Evolutionary conservation across 2,888 invertebrate genomes (phyloP).

Genomic region (Scaptomyza reducta): DNA sequence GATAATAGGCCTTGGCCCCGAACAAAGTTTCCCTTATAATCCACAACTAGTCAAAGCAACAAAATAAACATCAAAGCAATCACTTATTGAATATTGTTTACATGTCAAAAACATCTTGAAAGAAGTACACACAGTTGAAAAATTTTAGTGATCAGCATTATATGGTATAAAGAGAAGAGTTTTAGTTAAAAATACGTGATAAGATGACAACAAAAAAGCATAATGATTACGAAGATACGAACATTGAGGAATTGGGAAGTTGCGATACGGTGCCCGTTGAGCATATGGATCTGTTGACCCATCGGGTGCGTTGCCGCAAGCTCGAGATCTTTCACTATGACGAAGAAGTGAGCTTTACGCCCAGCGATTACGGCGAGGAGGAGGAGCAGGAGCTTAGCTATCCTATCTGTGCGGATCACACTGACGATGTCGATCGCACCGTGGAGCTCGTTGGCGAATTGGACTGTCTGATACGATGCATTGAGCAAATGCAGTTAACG

Average conservation of each 20-base stretch:
- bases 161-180: neutral
- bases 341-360: slow-evolving; percentile 50
- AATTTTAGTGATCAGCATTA: neutral
- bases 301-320: slow-evolving; percentile 36
- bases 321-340: slow-evolving; percentile 65
- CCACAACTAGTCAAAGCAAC: neutral
- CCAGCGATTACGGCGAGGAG: slow-evolving; percentile 35
- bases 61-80: neutral
- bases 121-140: neutral
- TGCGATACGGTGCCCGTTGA: slow-evolving; percentile 39
- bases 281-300: slow-evolving; percentile 46
- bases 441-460: slow-evolving; percentile 28
- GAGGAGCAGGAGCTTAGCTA: slow-evolving; percentile 25
- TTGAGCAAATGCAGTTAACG: slow-evolving; percentile 51
- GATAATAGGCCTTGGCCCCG: too few species aligned
- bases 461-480: slow-evolving; percentile 55
- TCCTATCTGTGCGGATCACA: slow-evolving; percentile 15
- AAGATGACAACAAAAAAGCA: neutral
- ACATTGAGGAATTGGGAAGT: slow-evolving; percentile 21
- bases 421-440: slow-evolving; percentile 43
- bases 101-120: neutral
- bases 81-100: neutral
- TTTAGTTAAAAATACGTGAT: neutral
- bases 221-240: slow-evolving; percentile 1
- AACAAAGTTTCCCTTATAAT: neutral